These are phyloP conservation scores for Phocides pigmalion DNA, from an alignment of 1,140 invertebrate genomes.

Conservation along the genomic window DNA sequence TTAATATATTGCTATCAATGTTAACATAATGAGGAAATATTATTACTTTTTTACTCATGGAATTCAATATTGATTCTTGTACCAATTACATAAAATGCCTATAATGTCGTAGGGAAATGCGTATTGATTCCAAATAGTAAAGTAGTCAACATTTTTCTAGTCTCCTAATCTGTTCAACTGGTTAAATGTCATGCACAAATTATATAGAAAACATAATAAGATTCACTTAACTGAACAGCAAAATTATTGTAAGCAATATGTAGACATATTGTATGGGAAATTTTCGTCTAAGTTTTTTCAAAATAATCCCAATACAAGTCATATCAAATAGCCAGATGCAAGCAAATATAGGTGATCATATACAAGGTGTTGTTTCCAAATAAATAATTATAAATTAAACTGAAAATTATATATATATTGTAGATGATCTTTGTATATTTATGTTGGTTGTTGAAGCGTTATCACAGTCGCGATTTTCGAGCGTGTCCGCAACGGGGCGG, in stretches of 20 bases:
- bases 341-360: neutral
- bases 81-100: too few species aligned
- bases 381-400: conserved; percentile 5
- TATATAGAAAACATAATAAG: neutral
- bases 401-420: conserved; percentile 7
- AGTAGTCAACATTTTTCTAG: conserved; percentile 39
- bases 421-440: conserved; percentile 19
- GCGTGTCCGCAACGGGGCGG: too few species aligned
- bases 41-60: too few species aligned
- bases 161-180: conserved; percentile 9
- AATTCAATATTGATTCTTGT: too few species aligned
- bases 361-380: conserved; percentile 10
- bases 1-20: too few species aligned
- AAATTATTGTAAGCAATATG: too few species aligned
- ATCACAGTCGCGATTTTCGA: too few species aligned
- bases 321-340: neutral
- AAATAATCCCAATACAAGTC: neutral
- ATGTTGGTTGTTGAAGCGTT: conserved; percentile 13
- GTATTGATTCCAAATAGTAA: conserved; percentile 29
- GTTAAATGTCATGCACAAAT: neutral
- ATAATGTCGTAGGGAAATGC: too few species aligned
- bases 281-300: neutral
- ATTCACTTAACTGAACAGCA: too few species aligned
- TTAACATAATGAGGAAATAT: too few species aligned
- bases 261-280: neutral